These are phyloP conservation scores for Falco naumanni DNA, from an alignment of 2,797 vertebrate species.

Conservation along the genomic window DNA sequence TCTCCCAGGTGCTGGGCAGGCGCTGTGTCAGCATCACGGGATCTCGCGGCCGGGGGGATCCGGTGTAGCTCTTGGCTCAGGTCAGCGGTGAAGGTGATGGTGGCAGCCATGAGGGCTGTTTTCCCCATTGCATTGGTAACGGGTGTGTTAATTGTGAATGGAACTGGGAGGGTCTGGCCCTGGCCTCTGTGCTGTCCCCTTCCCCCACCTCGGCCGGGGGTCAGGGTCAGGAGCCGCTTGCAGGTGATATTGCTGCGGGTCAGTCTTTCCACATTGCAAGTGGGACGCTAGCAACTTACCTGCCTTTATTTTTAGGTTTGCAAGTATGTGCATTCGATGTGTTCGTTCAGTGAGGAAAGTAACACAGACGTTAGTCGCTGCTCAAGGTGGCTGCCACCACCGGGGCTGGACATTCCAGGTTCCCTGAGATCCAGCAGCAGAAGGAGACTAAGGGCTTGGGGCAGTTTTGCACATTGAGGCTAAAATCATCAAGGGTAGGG, in stretches of 20 bases:
- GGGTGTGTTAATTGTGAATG: background rate
- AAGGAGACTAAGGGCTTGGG: background rate
- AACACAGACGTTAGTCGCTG: background rate
- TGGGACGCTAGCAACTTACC: background rate
- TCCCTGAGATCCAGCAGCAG: background rate
- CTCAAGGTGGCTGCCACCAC: background rate
- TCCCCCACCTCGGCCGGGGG: background rate
- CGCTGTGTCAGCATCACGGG: background rate
- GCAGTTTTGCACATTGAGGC: background rate
- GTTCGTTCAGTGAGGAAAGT: background rate
- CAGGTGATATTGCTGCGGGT: background rate
- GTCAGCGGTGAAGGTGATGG: background rate
- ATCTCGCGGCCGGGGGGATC: background rate
- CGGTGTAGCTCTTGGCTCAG: background rate
- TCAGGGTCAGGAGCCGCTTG: background rate
- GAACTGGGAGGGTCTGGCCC: background rate
- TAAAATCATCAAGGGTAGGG: background rate
- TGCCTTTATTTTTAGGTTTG: background rate
- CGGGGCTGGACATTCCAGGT: fast-evolving
- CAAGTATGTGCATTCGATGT: fast-evolving
- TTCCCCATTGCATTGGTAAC: fast-evolving
- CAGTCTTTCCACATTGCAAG: background rate
- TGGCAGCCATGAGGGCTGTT: background rate
- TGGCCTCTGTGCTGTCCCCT: background rate
- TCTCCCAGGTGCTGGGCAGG: background rate